phyloP scores from a whole-genome alignment of 2,888 invertebrate species.

The Scrobipalpa atriplicella region DNA sequence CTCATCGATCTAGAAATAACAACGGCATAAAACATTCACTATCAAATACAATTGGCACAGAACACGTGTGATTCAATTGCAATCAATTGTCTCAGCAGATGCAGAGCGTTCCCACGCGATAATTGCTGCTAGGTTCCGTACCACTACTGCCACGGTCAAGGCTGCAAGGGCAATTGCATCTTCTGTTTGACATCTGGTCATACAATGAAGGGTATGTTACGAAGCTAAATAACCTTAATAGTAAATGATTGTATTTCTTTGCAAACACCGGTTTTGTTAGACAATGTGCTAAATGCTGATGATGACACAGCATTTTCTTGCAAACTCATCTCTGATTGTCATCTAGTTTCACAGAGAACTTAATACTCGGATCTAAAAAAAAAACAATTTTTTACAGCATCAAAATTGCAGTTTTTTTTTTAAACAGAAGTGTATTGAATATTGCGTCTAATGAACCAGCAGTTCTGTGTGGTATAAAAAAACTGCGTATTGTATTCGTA shows the following conservation, averaged over 20 bases:
- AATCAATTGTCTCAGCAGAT: neutral
- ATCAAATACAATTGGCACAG: neutral
- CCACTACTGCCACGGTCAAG: slow-evolving; percentile 5
- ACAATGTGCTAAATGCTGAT: neutral
- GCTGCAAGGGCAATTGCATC: neutral
- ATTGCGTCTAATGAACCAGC: too few relatives aligned
- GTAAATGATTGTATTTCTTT: too few relatives aligned
- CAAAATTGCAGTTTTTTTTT: neutral
- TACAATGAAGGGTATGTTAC: neutral
- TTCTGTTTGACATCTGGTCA: neutral
- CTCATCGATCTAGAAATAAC: neutral
- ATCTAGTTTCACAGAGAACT: too few relatives aligned
- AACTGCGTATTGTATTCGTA: neutral
- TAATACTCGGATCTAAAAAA: too few relatives aligned
- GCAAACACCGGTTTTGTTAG: neutral
- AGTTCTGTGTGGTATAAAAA: neutral
- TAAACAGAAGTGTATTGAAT: too few relatives aligned
- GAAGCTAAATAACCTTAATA: too few relatives aligned
- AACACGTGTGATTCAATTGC: slow-evolving; percentile 6
- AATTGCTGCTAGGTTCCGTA: neutral
- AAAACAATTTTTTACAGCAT: too few relatives aligned
- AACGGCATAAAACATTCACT: neutral
- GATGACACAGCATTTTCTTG: too few relatives aligned
- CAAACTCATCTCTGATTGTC: too few relatives aligned
- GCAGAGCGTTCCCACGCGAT: slow-evolving; percentile 12